phyloP scores from a whole-genome alignment of 2,113 vertebrate species.

The Gymnorhina tibicen region DNA sequence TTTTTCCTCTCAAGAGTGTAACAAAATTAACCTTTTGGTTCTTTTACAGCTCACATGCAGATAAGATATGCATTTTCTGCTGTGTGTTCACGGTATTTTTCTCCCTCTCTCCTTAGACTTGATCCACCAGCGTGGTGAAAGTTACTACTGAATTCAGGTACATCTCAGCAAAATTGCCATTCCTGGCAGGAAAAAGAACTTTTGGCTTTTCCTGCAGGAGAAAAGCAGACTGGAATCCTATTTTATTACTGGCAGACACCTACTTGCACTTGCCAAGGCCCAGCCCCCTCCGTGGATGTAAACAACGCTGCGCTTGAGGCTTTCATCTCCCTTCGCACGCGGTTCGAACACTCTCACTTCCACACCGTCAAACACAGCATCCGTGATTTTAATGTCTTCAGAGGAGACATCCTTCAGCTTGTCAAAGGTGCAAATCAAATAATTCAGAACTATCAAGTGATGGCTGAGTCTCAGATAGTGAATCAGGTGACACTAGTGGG shows the following conservation, averaged over 20 bases:
- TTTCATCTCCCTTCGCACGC: constrained; percentile 41
- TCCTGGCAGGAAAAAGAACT: background rate
- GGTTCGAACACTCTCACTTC: constrained; percentile 86
- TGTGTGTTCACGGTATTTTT: background rate
- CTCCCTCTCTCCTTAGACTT: background rate
- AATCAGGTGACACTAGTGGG: constrained; percentile 79
- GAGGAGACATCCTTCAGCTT: constrained; percentile 76
- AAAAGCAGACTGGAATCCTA: background rate
- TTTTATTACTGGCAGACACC: constrained; percentile 58
- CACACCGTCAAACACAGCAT: constrained; percentile 82
- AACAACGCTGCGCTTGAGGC: constrained; percentile 79
- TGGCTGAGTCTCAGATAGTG: constrained; percentile 85
- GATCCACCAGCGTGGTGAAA: background rate
- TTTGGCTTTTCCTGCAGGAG: background rate
- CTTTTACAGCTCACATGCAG: background rate
- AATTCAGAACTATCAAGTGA: constrained; percentile 81
- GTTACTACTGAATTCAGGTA: background rate
- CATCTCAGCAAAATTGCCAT: background rate
- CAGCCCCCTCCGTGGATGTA: constrained; percentile 96
- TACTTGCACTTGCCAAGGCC: constrained; percentile 89
- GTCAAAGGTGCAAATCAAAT: constrained; percentile 78
- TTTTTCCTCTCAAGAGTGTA: background rate
- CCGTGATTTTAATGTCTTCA: constrained; percentile 74
- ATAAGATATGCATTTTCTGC: background rate
- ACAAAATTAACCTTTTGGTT: background rate